Evolutionary conservation across 2,113 vertebrate species (phyloP), one percentile per base, ranked within the genome.

Genomic region (Psilopogon haemacephalus): DNA sequence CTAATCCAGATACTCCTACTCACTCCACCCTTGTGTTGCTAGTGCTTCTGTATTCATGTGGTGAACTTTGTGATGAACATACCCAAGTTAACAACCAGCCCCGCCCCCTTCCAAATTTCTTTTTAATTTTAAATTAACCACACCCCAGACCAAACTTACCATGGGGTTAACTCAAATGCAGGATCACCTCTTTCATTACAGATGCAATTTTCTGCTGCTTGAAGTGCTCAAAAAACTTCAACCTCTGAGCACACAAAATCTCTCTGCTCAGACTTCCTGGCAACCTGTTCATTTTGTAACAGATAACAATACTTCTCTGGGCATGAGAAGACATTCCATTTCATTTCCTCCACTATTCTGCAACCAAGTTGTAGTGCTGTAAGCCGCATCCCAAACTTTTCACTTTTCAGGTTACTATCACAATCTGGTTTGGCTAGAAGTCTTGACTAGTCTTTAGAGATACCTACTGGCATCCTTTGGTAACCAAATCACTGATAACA

Each of bases 171-270:
- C 18, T 3, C 6, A 77, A 69, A 86, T 11, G 26, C 1, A 2
- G 26, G 15, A 86, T 70, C 8, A 60, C 8, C 6, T 19, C 26
- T 28, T 81, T 35, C 13, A 46, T 15, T 77, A 55, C 3, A 21
- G 26, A 28, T 7, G 33, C 5, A 17, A 20, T 3, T 17, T 89
- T 84, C 67, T 30, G 9, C 28, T 0, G 0, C 23, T 40, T 59
- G 3, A 84, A 44, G 4, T 7, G 5, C n/a, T 60, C 21, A 44
- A 27, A 77, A 77, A 63, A 67, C 37, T 24, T 15, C 56, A 84
- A 42, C 26, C 32, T 48, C 27, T 16, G n/a, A 48, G 38, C 20
- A 80, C 2, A 54, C 17, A 75, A 65, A 75, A 82, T 40, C 23
- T 69, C 62, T 27, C 44, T 52, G 9, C 8, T 58, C 7, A 90